phyloP scores from a whole-genome alignment of 2,113 vertebrate species.

The Synodontis membranacea region DNA sequence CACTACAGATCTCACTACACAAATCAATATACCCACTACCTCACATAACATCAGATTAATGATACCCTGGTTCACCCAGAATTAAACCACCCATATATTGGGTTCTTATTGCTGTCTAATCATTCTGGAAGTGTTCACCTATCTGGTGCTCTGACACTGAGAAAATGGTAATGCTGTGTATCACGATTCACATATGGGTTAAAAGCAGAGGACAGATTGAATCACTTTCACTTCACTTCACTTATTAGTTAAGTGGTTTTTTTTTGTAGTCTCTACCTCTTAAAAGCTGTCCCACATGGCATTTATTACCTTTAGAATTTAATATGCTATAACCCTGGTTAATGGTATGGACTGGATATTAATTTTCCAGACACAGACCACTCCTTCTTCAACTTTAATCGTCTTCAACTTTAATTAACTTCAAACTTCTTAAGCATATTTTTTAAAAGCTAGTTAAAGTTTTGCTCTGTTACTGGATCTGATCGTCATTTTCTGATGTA shows the following conservation, averaged over 20 bases:
- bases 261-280: not conserved
- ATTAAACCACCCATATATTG: not conserved
- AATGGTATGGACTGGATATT: not conserved
- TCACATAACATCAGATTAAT: not conserved
- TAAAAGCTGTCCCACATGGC: slow-evolving; percentile 18
- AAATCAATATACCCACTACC: not conserved
- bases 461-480: not conserved
- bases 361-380: not conserved
- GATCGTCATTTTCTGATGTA: not conserved
- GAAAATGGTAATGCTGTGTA: no score
- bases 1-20: not conserved
- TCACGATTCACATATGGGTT: no score
- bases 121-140: not conserved
- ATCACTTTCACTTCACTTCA: no score
- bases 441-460: not conserved
- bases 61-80: not conserved
- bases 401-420: not conserved
- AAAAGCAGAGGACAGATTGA: no score
- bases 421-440: not conserved
- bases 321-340: slow-evolving; percentile 12
- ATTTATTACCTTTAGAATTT: slow-evolving; percentile 17
- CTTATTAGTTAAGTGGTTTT: slow-evolving; percentile 12
- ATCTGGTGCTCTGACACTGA: not conserved
- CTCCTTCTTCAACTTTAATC: not conserved
- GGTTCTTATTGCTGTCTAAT: not conserved